Percentiles rank a stretch among this genome's conserved stretches.
phyloP scores from a whole-genome alignment of 2,113 vertebrate genomes.

The Cyphomyrus plagiostoma region DNA sequence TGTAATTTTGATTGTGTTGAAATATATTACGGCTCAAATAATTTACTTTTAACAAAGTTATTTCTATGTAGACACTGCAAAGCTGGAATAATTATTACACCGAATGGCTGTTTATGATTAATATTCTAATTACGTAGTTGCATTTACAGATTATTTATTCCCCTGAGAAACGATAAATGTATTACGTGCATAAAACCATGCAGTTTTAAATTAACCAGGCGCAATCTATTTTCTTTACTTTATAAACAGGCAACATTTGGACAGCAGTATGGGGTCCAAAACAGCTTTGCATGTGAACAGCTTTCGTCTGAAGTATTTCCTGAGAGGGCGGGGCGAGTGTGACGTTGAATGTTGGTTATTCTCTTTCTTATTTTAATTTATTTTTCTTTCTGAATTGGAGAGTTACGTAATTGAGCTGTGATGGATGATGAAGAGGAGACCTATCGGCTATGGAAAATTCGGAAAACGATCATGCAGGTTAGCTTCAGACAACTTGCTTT shows the following conservation, averaged over 20 bases:
- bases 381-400: not conserved
- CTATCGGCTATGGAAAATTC: conserved; percentile 90
- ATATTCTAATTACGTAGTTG: not conserved
- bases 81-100: not conserved
- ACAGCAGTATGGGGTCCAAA: not conserved
- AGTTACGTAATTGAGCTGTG: not conserved
- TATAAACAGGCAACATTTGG: conserved; percentile 23
- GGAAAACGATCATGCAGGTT: conserved; percentile 94
- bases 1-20: not conserved
- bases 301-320: not conserved
- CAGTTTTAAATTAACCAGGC: not conserved
- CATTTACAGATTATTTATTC: not conserved
- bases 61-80: not conserved
- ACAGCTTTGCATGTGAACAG: conserved; percentile 1
- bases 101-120: not conserved
- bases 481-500: not conserved
- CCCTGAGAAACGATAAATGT: not conserved
- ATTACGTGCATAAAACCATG: not conserved
- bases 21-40: not conserved
- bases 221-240: not conserved
- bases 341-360: not conserved
- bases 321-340: not conserved
- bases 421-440: conserved; percentile 95
- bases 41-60: not conserved
- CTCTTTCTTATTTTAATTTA: not conserved